Conservation (phyloP, 2,113 vertebrate genomes). For the Pao palembangensis region DNA sequence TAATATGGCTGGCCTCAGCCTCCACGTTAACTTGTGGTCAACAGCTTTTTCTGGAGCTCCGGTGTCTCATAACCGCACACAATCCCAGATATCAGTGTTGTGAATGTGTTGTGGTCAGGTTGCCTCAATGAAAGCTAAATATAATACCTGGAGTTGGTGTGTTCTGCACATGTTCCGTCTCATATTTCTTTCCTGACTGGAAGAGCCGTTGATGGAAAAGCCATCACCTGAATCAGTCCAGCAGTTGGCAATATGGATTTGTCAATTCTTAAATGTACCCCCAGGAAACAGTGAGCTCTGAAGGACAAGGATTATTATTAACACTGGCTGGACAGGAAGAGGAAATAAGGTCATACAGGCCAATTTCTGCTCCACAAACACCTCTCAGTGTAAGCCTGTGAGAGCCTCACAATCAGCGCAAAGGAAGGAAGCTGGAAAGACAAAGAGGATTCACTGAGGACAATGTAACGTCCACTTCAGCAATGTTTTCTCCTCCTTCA, state of each 20-base stretch:
- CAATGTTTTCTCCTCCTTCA: slow-evolving; percentile 4
- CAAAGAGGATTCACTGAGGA: slow-evolving; percentile 53
- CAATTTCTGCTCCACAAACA: slow-evolving; percentile 61
- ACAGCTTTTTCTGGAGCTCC: slow-evolving; percentile 39
- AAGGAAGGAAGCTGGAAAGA: slow-evolving; percentile 60
- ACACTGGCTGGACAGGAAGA: slow-evolving; percentile 63
- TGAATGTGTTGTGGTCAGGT: slow-evolving; percentile 17
- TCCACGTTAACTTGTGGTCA: slow-evolving; percentile 63
- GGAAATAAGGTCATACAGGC: slow-evolving; percentile 60
- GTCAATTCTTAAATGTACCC: slow-evolving; percentile 48
- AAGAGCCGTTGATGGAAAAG: slow-evolving; percentile 54
- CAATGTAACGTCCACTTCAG: slow-evolving; percentile 11
- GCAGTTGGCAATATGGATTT: slow-evolving; percentile 40
- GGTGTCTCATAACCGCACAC: slow-evolving; percentile 15
- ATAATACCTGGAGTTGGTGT: slow-evolving; percentile 15
- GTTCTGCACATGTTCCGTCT: slow-evolving; percentile 45
- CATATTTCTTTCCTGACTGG: slow-evolving; percentile 42
- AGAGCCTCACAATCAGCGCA: slow-evolving; percentile 8
- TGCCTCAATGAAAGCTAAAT: slow-evolving; percentile 41
- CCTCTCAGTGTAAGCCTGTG: slow-evolving; percentile 44
- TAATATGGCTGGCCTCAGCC: slow-evolving; percentile 52
- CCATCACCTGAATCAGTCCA: slow-evolving; percentile 55
- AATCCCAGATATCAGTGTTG: slow-evolving; percentile 9
- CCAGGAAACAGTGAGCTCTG: slow-evolving; percentile 28
- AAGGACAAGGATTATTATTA: slow-evolving; percentile 70